phyloP scores from a whole-genome alignment of 2,888 invertebrate species.

The Drosophila peninsularis region DNA sequence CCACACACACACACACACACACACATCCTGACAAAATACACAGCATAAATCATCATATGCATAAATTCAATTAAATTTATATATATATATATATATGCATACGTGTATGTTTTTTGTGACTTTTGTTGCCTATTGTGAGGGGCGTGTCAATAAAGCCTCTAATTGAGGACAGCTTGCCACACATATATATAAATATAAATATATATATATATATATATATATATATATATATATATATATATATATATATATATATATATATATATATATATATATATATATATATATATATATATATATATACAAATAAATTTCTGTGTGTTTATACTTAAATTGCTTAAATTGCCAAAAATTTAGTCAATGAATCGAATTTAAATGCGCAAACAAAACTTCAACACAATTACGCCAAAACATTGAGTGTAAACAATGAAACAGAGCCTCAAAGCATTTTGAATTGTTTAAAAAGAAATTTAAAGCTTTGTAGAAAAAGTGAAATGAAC shows the following conservation, averaged over 20 bases:
- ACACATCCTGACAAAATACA: slow-evolving; percentile 9
- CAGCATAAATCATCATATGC: slow-evolving; percentile 61
- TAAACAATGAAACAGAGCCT: background rate
- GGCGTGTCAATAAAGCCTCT: slow-evolving; percentile 5
- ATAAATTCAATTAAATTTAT: slow-evolving; percentile 54
- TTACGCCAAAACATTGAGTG: background rate
- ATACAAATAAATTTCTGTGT: background rate
- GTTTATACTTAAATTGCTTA: slow-evolving; percentile 6
- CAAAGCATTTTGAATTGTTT: background rate
- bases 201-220: background rate
- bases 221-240: background rate
- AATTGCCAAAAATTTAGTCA: slow-evolving; percentile 4
- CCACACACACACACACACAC: slow-evolving; percentile 7
- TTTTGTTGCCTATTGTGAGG: slow-evolving; percentile 26
- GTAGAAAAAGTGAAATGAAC: background rate
- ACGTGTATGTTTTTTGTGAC: background rate
- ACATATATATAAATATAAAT: background rate
- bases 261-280: background rate
- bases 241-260: background rate
- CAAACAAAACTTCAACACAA: slow-evolving; percentile 4
- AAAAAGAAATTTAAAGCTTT: background rate
- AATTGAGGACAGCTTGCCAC: background rate
- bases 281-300: background rate
- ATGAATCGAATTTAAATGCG: background rate
- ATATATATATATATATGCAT: background rate